Evolutionary conservation across 2,888 invertebrate species (phyloP).

Genomic region (Caenorhabditis parvicauda): DNA sequence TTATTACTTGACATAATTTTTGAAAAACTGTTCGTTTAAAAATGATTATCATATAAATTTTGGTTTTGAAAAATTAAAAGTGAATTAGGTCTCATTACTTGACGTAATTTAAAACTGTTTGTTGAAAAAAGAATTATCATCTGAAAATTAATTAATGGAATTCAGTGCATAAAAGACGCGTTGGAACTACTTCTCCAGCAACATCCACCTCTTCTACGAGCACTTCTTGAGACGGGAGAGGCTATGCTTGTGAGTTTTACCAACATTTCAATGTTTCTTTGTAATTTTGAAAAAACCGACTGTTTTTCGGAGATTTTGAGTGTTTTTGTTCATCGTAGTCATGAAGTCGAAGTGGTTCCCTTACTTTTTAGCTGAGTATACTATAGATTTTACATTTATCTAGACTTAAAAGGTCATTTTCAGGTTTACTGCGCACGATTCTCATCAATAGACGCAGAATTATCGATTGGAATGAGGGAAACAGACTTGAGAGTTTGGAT

Average conservation of each 20-base stretch:
- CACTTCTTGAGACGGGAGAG: constrained; percentile 58
- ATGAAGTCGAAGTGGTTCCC: background rate
- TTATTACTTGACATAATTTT: too few relatives aligned
- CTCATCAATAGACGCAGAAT: constrained; percentile 53
- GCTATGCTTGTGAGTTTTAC: constrained; percentile 49
- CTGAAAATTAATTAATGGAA: constrained; percentile 31
- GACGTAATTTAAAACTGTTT: too few relatives aligned
- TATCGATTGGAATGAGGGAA: constrained; percentile 60
- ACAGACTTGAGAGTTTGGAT: constrained; percentile 51
- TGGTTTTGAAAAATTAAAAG: too few relatives aligned
- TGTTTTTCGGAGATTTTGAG: background rate
- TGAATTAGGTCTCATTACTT: too few relatives aligned
- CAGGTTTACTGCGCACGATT: constrained; percentile 53
- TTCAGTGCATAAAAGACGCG: constrained; percentile 47
- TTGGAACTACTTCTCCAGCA: constrained; percentile 52
- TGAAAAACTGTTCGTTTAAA: too few relatives aligned
- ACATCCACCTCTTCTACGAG: constrained; percentile 52
- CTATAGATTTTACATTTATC: background rate
- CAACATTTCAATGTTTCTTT: background rate
- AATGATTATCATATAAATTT: too few relatives aligned
- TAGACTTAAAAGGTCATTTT: background rate
- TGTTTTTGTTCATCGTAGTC: background rate
- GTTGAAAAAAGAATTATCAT: constrained; percentile 4
- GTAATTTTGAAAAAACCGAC: background rate
- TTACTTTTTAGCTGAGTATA: background rate